Evolutionary conservation across 2,888 invertebrate species (phyloP).

Genomic region (Pinctada fucata): DNA sequence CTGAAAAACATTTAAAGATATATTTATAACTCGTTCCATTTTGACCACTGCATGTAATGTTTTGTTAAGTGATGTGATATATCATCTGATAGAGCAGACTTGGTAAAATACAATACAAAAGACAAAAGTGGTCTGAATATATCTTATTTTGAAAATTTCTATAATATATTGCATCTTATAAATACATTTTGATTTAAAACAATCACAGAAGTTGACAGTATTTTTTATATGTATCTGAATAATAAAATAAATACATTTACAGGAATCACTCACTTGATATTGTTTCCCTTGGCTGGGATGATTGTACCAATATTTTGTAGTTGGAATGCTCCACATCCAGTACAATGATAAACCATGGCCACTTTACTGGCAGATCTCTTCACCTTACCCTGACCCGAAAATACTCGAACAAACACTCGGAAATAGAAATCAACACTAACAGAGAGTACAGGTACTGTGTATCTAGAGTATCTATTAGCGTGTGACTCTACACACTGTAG

Average conservation of each 20-base stretch:
- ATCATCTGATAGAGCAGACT: too few species aligned
- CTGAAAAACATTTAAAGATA: neutral
- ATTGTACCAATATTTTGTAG: conserved; percentile 85
- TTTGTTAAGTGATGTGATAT: too few species aligned
- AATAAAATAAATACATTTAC: too few species aligned
- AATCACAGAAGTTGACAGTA: too few species aligned
- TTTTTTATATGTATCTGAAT: too few species aligned
- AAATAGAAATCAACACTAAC: conserved; percentile 98
- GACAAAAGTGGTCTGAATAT: too few species aligned
- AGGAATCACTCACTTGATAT: conserved; percentile 76
- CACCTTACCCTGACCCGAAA: conserved; percentile 87
- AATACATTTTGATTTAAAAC: too few species aligned
- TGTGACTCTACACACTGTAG: conserved; percentile 92
- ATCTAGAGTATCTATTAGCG: conserved; percentile 94
- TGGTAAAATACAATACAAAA: too few species aligned
- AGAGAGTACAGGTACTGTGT: conserved; percentile 92
- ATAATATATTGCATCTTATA: too few species aligned
- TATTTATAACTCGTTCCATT: neutral
- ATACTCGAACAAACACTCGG: conserved; percentile 92
- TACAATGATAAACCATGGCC: conserved; percentile 92
- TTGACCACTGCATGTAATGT: too few species aligned
- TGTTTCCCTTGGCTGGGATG: conserved; percentile 64
- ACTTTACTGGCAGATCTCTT: conserved; percentile 88
- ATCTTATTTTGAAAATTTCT: too few species aligned
- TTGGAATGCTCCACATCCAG: conserved; percentile 89